Conservation (phyloP, 2,888 invertebrate genomes). For the Andrena minutula region DNA sequence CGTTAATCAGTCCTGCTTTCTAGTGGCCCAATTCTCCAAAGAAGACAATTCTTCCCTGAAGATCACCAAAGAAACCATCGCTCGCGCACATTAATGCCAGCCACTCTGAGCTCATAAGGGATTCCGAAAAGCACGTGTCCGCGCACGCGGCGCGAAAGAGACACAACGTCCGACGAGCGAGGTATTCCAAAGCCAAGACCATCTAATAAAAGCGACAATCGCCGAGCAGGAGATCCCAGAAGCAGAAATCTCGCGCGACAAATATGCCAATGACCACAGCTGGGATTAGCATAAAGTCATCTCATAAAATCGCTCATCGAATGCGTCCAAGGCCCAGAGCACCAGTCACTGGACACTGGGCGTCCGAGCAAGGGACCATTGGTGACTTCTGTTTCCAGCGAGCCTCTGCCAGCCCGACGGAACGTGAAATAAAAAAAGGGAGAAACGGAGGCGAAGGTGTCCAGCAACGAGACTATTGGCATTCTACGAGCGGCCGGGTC, state of each 20-base stretch:
- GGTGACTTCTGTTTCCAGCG: too few relatives aligned
- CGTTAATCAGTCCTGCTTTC: too few relatives aligned
- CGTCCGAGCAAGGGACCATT: too few relatives aligned
- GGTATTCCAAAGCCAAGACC: not conserved
- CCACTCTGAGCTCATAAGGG: not conserved
- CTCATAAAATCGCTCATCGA: too few relatives aligned
- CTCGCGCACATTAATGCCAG: not conserved
- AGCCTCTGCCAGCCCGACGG: not conserved
- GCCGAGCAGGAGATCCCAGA: too few relatives aligned
- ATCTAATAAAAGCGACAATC: not conserved
- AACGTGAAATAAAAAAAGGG: not conserved
- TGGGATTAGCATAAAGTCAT: too few relatives aligned
- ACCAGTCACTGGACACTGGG: too few relatives aligned
- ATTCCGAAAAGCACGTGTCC: conserved; percentile 1
- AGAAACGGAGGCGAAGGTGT: not conserved
- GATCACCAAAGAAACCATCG: not conserved
- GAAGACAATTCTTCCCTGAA: too few relatives aligned
- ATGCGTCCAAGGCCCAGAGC: too few relatives aligned
- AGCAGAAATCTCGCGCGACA: too few relatives aligned
- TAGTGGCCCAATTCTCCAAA: too few relatives aligned
- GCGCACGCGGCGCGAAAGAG: not conserved
- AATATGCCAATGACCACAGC: too few relatives aligned
- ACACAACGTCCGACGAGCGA: not conserved
- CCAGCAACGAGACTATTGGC: conserved; percentile 38
- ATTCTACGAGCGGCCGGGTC: conserved; percentile 44